Evolutionary conservation across 2,888 invertebrate species (phyloP).

Genomic region (Brachylomia viminalis): DNA sequence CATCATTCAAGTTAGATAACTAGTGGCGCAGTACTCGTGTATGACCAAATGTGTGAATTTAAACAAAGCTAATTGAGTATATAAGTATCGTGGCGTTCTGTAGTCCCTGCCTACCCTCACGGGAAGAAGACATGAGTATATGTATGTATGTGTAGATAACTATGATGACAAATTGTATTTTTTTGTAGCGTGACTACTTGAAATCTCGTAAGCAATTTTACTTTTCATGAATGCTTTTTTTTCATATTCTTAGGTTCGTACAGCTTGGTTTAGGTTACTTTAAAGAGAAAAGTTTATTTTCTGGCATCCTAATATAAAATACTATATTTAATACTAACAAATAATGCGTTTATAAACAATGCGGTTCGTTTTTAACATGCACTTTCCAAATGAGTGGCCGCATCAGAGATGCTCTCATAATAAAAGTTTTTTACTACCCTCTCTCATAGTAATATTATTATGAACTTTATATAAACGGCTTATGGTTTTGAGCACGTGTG

Average conservation of each 20-base stretch:
- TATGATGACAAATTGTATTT: no score
- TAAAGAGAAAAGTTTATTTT: no score
- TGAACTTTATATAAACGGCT: conserved; percentile 2
- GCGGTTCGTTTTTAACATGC: conserved; percentile 43
- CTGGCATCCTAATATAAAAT: neutral
- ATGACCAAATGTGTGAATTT: no score
- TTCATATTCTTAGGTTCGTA: neutral
- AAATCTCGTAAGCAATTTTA: neutral
- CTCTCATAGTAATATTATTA: conserved; percentile 24
- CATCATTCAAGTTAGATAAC: no score
- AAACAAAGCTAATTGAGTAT: neutral
- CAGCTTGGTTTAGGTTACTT: no score
- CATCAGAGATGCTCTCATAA: neutral
- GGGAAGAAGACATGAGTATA: neutral
- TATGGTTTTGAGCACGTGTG: neutral
- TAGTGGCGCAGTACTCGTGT: neutral
- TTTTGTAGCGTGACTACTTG: neutral
- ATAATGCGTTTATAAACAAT: conserved; percentile 11
- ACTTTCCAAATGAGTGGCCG: conserved; percentile 32
- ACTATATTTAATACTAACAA: conserved; percentile 9
- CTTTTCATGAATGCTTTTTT: neutral
- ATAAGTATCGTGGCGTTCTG: neutral
- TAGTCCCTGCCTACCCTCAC: neutral
- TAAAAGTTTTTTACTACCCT: conserved; percentile 29
- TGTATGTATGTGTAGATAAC: no score